Conservation (phyloP, 1,140 invertebrate genomes). For the Drosophila lini region DNA sequence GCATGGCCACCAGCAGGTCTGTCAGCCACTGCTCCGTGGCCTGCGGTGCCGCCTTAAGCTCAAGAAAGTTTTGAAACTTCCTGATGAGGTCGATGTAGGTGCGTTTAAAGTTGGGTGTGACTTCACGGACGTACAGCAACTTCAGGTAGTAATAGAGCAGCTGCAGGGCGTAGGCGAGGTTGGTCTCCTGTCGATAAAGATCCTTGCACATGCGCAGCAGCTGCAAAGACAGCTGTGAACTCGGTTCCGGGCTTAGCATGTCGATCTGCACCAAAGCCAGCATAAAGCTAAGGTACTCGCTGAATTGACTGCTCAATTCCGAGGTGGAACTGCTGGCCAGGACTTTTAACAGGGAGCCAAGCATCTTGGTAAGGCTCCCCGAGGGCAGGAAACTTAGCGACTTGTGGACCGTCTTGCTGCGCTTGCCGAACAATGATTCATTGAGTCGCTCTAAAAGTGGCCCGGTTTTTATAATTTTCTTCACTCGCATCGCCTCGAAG, state of each 20-base stretch:
- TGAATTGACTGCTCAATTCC: slow-evolving; percentile 32
- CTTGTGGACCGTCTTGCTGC: slow-evolving; percentile 33
- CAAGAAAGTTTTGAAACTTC: slow-evolving; percentile 51
- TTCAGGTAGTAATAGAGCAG: slow-evolving; percentile 66
- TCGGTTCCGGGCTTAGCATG: slow-evolving; percentile 1
- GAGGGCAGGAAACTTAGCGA: slow-evolving; percentile 27
- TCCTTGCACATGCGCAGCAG: slow-evolving; percentile 49
- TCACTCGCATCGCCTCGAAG: slow-evolving; percentile 37
- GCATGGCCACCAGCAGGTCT: slow-evolving; percentile 46
- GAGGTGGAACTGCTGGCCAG: slow-evolving; percentile 1
- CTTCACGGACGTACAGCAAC: slow-evolving; percentile 29
- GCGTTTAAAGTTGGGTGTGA: slow-evolving; percentile 17
- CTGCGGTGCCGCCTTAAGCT: slow-evolving; percentile 19
- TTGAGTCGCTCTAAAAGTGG: slow-evolving; percentile 45
- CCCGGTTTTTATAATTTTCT: slow-evolving; percentile 3
- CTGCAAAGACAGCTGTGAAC: slow-evolving; percentile 32
- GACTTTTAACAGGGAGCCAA: slow-evolving; percentile 36
- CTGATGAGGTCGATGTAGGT: slow-evolving; percentile 44
- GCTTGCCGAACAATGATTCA: slow-evolving; percentile 36
- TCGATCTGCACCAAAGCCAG: slow-evolving; percentile 48
- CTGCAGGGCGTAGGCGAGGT: slow-evolving; percentile 34
- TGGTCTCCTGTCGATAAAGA: not conserved
- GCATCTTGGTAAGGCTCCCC: slow-evolving; percentile 24
- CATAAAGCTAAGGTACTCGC: slow-evolving; percentile 49
- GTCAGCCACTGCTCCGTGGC: slow-evolving; percentile 54